phyloP scores from a whole-genome alignment of 2,797 vertebrate species.

The Clarias pachynema region DNA sequence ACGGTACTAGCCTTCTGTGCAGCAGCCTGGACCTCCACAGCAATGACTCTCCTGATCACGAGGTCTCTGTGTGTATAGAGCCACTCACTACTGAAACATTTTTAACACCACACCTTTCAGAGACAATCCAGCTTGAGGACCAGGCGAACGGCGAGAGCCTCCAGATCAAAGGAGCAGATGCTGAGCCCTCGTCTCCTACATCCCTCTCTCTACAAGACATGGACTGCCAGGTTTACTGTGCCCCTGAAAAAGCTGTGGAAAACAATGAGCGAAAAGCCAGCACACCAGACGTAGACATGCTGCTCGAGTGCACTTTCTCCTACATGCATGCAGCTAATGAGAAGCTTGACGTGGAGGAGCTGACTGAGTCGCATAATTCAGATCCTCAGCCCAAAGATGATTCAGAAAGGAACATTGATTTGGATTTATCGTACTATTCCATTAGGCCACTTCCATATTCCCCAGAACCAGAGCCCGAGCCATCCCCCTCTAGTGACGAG shows the following conservation, averaged over 20 bases:
- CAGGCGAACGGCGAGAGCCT: neutral
- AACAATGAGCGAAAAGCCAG: conserved; percentile 17
- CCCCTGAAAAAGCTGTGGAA: neutral
- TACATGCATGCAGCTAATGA: conserved; percentile 75
- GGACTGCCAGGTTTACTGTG: conserved; percentile 44
- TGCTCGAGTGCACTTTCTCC: conserved; percentile 77
- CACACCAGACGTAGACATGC: conserved; percentile 74
- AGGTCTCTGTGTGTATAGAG: conserved; percentile 66
- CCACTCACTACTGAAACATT: conserved; percentile 44
- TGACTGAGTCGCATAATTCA: conserved; percentile 46
- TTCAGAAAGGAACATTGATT: conserved; percentile 39
- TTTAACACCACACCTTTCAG: conserved; percentile 2
- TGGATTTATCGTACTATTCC: conserved; percentile 52
- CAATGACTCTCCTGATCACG: conserved; percentile 72
- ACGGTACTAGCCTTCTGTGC: conserved; percentile 72
- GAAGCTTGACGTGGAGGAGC: conserved; percentile 57
- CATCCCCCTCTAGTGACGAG: conserved; percentile 85
- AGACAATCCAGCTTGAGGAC: neutral
- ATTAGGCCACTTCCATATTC: conserved; percentile 65
- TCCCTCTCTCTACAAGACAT: conserved; percentile 47
- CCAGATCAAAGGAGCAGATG: conserved; percentile 11
- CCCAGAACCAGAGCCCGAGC: conserved; percentile 60
- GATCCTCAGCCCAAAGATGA: conserved; percentile 50
- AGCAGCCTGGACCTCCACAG: conserved; percentile 76
- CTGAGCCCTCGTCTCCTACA: conserved; percentile 30